Evolutionary conservation across 1,140 invertebrate species (phyloP).

Genomic region (Listronotus bonariensis): DNA sequence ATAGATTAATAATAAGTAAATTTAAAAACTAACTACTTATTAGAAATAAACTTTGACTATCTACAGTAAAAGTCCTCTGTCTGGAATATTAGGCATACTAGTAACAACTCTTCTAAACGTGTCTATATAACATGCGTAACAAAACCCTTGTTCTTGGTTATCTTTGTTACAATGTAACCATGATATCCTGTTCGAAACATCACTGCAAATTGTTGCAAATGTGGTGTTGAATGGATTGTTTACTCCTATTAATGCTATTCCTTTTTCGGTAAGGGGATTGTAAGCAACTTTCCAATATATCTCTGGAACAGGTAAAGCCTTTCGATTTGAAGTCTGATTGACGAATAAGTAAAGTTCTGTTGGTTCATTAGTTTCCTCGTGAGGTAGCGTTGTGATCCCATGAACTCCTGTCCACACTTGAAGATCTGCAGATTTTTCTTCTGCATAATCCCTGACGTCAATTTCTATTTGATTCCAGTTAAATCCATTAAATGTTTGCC

Average conservation of each 20-base stretch:
- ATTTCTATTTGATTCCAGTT: constrained; percentile 63
- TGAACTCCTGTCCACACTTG: constrained; percentile 64
- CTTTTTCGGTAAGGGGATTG: constrained; percentile 58
- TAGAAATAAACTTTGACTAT: not conserved
- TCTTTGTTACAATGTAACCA: constrained; percentile 58
- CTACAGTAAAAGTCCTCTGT: constrained; percentile 16
- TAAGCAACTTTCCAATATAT: constrained; percentile 68
- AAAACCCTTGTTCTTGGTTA: constrained; percentile 60
- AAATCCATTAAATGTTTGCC: constrained; percentile 62
- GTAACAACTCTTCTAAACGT: constrained; percentile 63
- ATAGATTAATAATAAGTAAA: no score
- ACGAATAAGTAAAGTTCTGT: constrained; percentile 58
- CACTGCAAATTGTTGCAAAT: constrained; percentile 60
- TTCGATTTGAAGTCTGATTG: constrained; percentile 55
- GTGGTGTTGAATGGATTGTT: constrained; percentile 65
- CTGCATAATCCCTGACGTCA: constrained; percentile 54
- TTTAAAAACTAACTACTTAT: no score
- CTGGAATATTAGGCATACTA: constrained; percentile 53
- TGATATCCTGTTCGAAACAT: constrained; percentile 59
- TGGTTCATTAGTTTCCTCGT: constrained; percentile 52
- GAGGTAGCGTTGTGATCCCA: constrained; percentile 58
- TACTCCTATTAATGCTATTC: constrained; percentile 65
- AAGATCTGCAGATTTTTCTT: constrained; percentile 46
- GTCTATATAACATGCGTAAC: constrained; percentile 67
- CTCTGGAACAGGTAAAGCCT: constrained; percentile 61